Base-by-base conservation (phyloP, 2,113 vertebrate genomes). In the Patagioenas fasciata region DNA sequence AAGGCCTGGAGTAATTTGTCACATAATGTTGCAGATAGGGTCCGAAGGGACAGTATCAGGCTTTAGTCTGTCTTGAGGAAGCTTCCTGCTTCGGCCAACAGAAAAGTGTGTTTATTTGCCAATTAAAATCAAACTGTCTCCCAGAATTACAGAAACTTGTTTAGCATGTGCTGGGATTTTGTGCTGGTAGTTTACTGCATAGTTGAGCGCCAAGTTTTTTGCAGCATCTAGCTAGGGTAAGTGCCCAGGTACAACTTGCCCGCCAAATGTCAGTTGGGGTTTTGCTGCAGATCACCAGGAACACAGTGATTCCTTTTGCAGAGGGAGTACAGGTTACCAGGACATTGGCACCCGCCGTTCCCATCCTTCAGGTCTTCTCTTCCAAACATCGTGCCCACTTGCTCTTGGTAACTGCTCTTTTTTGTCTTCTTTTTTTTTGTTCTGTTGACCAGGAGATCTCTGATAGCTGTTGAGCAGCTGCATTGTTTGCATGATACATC, bases 311-410 rank as follows among this genome's bases (percentile, higher is more conserved):
- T 60, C 32, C 57, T 65, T 56, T 56, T 34, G 50, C 20, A 29
- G 26, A 56, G 31, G 8, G 29, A 3, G 9, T 40, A 15, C 1
- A 36, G 24, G 2, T 36, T 20, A n/a, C 58, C 32, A 42, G 47
- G 31, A 51, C 0, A 1, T 4, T 36, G 9, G 48, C 15, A 73
- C n/a, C 15, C 47, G 66, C 3, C 0, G 23, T 66, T 66, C 47
- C 47, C 7, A 16, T 51, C 47, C 26, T 54, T 60, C 31, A 8
- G 5, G 11, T 21, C 24, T 62, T 38, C 31, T 80, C 15, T 34
- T 64, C 12, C 19, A 53, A 70, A 50, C 28, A 32, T 8, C 25
- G 7, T 6, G 13, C 12, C 6, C 5, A 3, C 29, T 42, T 62
- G 44, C 9, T 75, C 47, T 47, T 54, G 51, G 3, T 19, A 36